These are phyloP conservation scores for Cossypha heuglini DNA, from an alignment of 2,797 vertebrate genomes.

Conservation along the genomic window DNA sequence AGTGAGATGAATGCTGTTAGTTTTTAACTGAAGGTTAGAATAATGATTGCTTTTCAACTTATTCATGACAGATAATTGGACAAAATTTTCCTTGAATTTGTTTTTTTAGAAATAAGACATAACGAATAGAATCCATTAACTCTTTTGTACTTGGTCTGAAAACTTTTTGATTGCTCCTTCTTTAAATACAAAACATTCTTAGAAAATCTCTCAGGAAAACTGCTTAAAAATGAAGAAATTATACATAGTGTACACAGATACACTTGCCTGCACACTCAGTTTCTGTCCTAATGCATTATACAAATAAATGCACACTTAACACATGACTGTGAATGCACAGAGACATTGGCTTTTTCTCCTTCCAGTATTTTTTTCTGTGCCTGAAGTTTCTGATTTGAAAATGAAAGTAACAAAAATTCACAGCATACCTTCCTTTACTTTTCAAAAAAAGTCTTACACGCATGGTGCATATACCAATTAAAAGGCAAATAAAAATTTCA, in stretches of 20 bases:
- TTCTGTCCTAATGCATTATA: not conserved
- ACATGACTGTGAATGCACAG: not conserved
- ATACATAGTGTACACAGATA: not conserved
- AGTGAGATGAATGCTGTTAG: not conserved
- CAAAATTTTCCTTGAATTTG: not conserved
- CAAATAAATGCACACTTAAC: not conserved
- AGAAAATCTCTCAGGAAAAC: not conserved
- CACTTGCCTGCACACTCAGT: not conserved
- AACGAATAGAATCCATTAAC: slow-evolving; percentile 8
- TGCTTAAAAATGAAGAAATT: not conserved
- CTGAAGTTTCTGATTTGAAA: not conserved
- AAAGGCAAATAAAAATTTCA: not conserved
- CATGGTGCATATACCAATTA: not conserved
- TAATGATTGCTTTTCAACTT: not conserved
- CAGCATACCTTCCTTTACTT: not conserved
- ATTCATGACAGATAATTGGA: not conserved
- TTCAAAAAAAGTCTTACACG: not conserved
- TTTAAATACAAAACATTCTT: not conserved
- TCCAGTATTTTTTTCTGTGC: not conserved
- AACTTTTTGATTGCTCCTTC: not conserved
- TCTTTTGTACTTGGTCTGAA: not conserved
- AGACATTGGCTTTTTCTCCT: not conserved
- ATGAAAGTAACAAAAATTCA: not conserved
- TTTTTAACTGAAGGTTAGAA: not conserved
- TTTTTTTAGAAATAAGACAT: slow-evolving; percentile 18